Evolutionary conservation across 2,797 vertebrate species (phyloP).

Genomic region (Lutjanus campechanus): DNA sequence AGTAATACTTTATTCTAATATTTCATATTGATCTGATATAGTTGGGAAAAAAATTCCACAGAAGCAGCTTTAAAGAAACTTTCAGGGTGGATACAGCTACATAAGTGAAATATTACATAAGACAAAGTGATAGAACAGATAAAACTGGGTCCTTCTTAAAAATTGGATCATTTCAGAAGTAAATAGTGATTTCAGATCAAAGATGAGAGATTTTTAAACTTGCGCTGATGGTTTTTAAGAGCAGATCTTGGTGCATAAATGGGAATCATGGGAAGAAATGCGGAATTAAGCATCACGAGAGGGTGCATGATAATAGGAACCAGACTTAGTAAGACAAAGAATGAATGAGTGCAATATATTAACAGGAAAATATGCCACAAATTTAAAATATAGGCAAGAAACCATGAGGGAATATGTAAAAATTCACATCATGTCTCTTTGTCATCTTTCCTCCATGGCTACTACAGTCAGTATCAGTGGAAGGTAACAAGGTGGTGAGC

Average conservation of each 20-base stretch:
- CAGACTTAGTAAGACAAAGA: not conserved
- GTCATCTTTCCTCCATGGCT: not conserved
- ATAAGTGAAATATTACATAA: slow-evolving; percentile 36
- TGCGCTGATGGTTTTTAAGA: slow-evolving; percentile 5
- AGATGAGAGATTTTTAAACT: not conserved
- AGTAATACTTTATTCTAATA: slow-evolving; percentile 39
- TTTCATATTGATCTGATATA: slow-evolving; percentile 25
- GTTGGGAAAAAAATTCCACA: slow-evolving; percentile 25
- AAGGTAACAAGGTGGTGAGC: slow-evolving; percentile 84
- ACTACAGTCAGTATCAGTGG: slow-evolving; percentile 67
- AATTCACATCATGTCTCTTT: slow-evolving; percentile 2
- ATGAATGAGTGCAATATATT: not conserved
- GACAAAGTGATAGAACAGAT: slow-evolving; percentile 19
- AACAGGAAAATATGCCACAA: not conserved
- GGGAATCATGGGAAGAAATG: not conserved
- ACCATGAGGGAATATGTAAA: not conserved
- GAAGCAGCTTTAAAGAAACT: slow-evolving; percentile 36
- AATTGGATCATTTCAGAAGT: slow-evolving; percentile 14
- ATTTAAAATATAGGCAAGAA: not conserved
- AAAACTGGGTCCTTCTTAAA: slow-evolving; percentile 36
- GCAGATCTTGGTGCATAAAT: not conserved
- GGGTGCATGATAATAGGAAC: not conserved
- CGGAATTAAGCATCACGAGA: not conserved
- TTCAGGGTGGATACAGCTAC: not conserved
- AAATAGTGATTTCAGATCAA: slow-evolving; percentile 44